Evolutionary conservation across 2,113 vertebrate species (phyloP).

Genomic region (Calonectris borealis): DNA sequence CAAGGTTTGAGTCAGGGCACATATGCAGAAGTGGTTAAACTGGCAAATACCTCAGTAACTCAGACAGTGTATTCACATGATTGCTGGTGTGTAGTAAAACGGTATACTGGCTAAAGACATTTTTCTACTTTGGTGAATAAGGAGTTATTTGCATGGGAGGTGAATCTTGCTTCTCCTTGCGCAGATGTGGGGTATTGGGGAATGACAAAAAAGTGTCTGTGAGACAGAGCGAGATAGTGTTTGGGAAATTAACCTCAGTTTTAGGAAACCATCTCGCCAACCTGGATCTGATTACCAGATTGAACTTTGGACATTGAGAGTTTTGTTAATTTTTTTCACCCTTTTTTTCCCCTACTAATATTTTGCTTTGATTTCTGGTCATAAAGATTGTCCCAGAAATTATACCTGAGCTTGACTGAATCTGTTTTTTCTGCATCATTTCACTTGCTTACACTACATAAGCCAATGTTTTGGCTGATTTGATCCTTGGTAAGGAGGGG

Average conservation of each 20-base stretch:
- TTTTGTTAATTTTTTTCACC: background rate
- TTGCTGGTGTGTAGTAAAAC: background rate
- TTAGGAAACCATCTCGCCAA: background rate
- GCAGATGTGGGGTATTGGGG: background rate
- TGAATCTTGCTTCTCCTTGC: background rate
- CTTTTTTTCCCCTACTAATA: accelerated
- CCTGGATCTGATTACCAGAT: background rate
- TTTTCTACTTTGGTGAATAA: background rate
- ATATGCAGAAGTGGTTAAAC: background rate
- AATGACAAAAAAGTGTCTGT: background rate
- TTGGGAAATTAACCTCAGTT: background rate
- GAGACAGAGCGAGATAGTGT: background rate
- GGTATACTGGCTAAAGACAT: background rate
- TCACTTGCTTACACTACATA: background rate
- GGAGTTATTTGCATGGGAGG: background rate
- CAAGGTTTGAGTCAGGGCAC: background rate
- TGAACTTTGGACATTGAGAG: background rate
- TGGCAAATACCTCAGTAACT: background rate
- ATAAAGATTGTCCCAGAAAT: background rate
- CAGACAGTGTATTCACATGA: background rate
- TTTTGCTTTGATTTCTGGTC: background rate
- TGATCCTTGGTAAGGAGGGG: background rate
- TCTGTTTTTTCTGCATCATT: background rate
- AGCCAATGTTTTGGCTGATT: background rate
- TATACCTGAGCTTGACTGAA: background rate